Base-by-base conservation (phyloP, 2,113 vertebrate species). In the Trichechus manatus region DNA sequence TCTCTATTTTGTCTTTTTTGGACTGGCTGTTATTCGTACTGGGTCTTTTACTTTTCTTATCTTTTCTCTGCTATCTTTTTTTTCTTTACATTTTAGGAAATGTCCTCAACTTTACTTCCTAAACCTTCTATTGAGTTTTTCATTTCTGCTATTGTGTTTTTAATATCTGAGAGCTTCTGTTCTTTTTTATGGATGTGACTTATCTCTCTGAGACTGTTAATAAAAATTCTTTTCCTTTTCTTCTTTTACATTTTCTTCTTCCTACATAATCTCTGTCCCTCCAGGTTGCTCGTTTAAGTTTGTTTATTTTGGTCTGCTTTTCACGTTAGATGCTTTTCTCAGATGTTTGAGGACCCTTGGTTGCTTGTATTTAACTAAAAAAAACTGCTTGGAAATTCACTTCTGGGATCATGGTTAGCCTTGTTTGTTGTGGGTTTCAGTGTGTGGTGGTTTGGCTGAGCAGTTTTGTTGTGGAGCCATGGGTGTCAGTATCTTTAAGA, bases 201-300 rank as follows among this genome's bases (percentile, higher is more conserved):
- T 92, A 59, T 77, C 36, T 90, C 7, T 93, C 70, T 90, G 82
- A 95, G 22, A 91, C 29, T 85, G 36, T 90, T 79, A 59, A 47
- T 74, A 86, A 53, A 10, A 77, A 9, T 47, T 47, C 82, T 74
- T 64, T 72, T 20, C 20, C 5, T 33, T 10, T 75, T 74, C 9
- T 39, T 77, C 3, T 31, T 31, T 47, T 33, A 78, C 27, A 15
- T 78, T 15, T 50, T 53, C 80, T 80, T 81, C 31, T 23, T 79
- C 3, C 68, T 20, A 27, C 1, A 8, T 74, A 44, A 59, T 31
- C 27, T 77, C 11, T 77, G 1, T 9, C 19, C 14, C 3, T 2
- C 29, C 23, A 44, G 64, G 15, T 68, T 74, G 64, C 3, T 68
- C 82, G 50, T 72, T 31, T 70, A 15, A 66, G 22, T 87, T 42